These are phyloP conservation scores for Theocolax elegans DNA, from an alignment of 1,140 invertebrate genomes.

Conservation along the genomic window DNA sequence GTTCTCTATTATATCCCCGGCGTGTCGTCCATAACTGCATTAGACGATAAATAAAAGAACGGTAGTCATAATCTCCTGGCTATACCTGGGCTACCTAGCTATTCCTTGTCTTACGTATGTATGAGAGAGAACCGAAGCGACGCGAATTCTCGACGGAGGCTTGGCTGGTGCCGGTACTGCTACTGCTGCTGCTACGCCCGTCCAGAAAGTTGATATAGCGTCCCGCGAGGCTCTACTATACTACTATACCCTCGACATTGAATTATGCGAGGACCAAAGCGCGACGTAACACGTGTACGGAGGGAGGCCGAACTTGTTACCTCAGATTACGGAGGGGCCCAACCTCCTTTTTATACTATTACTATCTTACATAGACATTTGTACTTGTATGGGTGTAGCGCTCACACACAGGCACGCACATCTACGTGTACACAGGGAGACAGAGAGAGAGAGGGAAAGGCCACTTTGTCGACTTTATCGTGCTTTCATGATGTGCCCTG, in stretches of 20 bases:
- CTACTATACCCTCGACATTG: conserved; percentile 49
- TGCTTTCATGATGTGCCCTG: too few species aligned
- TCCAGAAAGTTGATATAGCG: conserved; percentile 54
- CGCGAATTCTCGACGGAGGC: neutral
- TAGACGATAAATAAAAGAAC: conserved; percentile 53
- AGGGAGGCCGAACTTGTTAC: conserved; percentile 52
- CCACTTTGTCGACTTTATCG: too few species aligned
- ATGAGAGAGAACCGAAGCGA: conserved; percentile 24
- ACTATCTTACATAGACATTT: too few species aligned
- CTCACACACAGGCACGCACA: too few species aligned
- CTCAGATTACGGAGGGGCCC: conserved; percentile 44
- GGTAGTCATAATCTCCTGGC: conserved; percentile 42
- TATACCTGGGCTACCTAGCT: conserved; percentile 7
- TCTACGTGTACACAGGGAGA: too few species aligned
- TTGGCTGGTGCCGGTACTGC: neutral
- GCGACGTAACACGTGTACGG: neutral
- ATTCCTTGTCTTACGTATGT: conserved; percentile 46
- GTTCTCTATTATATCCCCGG: conserved; percentile 39
- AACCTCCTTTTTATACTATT: too few species aligned
- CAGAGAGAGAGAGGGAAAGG: too few species aligned
- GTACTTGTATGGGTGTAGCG: too few species aligned
- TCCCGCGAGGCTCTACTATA: conserved; percentile 49
- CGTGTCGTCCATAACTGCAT: conserved; percentile 41
- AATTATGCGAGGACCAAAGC: conserved; percentile 50
- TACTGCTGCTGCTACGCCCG: conserved; percentile 10